Evolutionary conservation across 2,113 vertebrate species (phyloP).

Genomic region (Scatophagus argus): DNA sequence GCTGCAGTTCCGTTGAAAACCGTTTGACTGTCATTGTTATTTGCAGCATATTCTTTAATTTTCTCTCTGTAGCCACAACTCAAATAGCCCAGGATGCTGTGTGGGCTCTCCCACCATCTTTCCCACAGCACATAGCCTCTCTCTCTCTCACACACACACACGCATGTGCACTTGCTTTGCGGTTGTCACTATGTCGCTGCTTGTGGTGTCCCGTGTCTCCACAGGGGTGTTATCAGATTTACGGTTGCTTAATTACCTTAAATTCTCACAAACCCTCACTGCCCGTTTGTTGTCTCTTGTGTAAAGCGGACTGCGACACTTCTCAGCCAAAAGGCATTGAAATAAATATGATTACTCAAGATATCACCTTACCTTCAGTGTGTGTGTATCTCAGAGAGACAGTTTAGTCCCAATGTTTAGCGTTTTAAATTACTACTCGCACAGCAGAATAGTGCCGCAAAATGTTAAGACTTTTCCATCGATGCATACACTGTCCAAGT

Average conservation of each 20-base stretch:
- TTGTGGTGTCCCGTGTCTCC: slow-evolving; percentile 9
- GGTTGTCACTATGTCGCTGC: background rate
- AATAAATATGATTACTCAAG: slow-evolving; percentile 37
- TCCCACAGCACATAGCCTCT: slow-evolving; percentile 1
- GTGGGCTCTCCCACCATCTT: slow-evolving; percentile 13
- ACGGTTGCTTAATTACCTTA: slow-evolving; percentile 13
- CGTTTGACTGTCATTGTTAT: slow-evolving; percentile 51
- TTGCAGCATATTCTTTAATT: slow-evolving; percentile 46
- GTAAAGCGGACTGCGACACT: slow-evolving; percentile 32
- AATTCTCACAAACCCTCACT: slow-evolving; percentile 11
- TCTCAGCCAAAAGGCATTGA: slow-evolving; percentile 28
- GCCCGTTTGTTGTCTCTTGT: background rate
- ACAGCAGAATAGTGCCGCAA: slow-evolving; percentile 16
- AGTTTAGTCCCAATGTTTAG: slow-evolving; percentile 20
- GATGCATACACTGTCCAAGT: too few relatives aligned
- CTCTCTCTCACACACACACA: background rate
- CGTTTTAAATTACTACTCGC: slow-evolving; percentile 39
- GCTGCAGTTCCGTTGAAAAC: slow-evolving; percentile 52
- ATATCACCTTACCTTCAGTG: background rate
- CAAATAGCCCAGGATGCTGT: slow-evolving; percentile 33
- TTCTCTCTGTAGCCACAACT: slow-evolving; percentile 43
- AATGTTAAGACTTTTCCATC: slow-evolving; percentile 4
- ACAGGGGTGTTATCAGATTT: slow-evolving; percentile 1
- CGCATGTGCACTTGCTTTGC: background rate
- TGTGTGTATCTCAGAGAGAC: slow-evolving; percentile 5